These are phyloP conservation scores for Trichonephila clavipes DNA, from an alignment of 1,140 invertebrate genomes.

Conservation along the genomic window DNA sequence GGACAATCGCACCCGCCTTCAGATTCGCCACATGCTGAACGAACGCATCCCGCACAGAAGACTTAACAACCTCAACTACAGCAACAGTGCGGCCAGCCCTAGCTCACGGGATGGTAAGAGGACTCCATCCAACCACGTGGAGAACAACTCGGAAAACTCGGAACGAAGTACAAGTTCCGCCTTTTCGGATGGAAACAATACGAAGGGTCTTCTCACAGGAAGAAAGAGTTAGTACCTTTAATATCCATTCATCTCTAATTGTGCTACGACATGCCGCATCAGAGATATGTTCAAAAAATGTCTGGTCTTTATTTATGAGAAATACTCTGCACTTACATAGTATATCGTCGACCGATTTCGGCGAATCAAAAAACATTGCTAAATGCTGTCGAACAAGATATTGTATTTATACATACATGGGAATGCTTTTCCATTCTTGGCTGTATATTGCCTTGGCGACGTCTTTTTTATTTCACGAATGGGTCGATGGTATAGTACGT, in stretches of 20 bases:
- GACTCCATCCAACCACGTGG: not conserved
- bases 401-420: no score
- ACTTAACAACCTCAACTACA: constrained; percentile 8
- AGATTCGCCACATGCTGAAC: constrained; percentile 90
- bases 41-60: constrained; percentile 59
- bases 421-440: no score
- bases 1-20: constrained; percentile 94
- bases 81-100: not conserved
- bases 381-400: no score
- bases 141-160: constrained; percentile 44
- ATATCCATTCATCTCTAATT: not conserved
- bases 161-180: constrained; percentile 53
- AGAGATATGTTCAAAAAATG: no score
- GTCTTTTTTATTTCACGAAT: no score
- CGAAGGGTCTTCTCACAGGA: constrained; percentile 47
- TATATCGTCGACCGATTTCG: no score
- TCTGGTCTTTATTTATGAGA: no score
- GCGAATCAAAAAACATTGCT: no score
- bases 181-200: constrained; percentile 58
- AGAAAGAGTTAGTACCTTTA: constrained; percentile 48
- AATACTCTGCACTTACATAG: no score
- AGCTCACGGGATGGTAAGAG: constrained; percentile 1
- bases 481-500: no score
- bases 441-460: no score
- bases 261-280: not conserved